These are phyloP conservation scores for Nipponia nippon DNA, from an alignment of 2,113 vertebrate species.

Conservation along the genomic window DNA sequence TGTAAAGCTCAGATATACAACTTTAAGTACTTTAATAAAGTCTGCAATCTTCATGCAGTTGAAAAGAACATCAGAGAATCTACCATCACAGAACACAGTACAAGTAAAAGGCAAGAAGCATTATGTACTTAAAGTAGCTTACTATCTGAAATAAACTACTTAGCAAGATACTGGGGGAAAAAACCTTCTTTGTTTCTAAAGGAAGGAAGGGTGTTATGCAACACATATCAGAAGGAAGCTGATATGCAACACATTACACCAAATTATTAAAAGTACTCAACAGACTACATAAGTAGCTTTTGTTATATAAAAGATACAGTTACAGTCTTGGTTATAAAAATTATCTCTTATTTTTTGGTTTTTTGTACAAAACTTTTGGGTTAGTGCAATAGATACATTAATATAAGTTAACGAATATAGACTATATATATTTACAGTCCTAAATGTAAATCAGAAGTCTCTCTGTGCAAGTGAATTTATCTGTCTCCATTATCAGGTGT, in stretches of 20 bases:
- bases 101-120: neutral
- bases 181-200: neutral
- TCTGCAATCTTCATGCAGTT: neutral
- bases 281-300: neutral
- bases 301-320: neutral
- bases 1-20: neutral
- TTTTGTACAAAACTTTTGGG: neutral
- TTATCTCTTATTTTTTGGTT: neutral
- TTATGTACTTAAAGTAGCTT: neutral
- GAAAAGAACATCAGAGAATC: neutral
- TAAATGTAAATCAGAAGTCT: neutral
- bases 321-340: neutral
- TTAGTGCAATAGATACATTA: neutral
- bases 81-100: neutral
- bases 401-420: neutral
- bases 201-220: neutral
- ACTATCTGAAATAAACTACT: neutral
- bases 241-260: neutral
- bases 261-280: neutral
- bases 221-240: no score
- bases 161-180: neutral
- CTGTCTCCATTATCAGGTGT: neutral
- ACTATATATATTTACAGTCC: neutral
- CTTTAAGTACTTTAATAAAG: neutral
- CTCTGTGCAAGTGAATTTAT: neutral